Evolutionary conservation across 2,888 invertebrate genomes (phyloP).

Genomic region (Adineta ricciae): DNA sequence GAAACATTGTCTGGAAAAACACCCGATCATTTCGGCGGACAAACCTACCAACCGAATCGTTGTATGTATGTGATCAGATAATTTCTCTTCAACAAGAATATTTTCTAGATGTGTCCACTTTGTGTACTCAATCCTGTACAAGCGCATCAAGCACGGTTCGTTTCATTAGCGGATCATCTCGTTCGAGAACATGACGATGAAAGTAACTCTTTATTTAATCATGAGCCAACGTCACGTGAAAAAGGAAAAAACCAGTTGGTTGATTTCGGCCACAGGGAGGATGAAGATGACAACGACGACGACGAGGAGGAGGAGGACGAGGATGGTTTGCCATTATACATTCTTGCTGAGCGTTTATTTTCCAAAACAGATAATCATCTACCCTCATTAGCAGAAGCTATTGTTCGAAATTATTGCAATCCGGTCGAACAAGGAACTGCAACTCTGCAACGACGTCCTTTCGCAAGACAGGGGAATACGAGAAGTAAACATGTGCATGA

Average conservation of each 20-base stretch:
- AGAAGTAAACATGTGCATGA: background rate
- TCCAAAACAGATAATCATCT: background rate
- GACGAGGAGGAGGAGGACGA: background rate
- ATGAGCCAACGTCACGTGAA: background rate
- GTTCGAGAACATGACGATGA: background rate
- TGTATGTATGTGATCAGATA: background rate
- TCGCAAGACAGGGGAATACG: background rate
- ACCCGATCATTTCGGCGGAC: background rate
- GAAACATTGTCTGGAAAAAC: background rate
- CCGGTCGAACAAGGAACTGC: background rate
- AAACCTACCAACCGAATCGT: background rate
- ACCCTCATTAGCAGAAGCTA: background rate
- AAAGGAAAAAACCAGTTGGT: background rate
- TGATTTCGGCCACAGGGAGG: background rate
- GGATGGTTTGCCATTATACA: background rate
- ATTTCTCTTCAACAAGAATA: background rate
- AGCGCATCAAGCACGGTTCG: background rate
- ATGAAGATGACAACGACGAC: background rate
- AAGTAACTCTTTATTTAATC: background rate
- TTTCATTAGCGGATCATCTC: background rate
- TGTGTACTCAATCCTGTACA: background rate
- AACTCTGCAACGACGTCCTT: background rate
- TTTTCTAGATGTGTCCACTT: background rate
- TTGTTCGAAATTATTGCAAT: background rate
- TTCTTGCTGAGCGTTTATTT: background rate